Evolutionary conservation across 2,888 invertebrate species (phyloP), one percentile per base, ranked within the genome.

Genomic region (Tuberolachnus salignus): DNA sequence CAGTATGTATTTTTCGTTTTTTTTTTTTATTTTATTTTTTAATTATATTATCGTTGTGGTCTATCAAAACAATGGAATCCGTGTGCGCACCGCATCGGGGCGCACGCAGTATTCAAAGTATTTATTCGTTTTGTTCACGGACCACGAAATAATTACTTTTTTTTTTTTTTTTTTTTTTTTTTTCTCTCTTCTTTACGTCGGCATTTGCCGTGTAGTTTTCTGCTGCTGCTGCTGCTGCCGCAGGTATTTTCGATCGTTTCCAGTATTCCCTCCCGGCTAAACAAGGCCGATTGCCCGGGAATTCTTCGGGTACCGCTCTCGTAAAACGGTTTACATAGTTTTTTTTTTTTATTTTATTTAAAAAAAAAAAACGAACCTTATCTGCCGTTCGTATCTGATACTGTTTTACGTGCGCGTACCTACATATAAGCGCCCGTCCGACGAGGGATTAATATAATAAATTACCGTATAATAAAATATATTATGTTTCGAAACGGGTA

Each of bases 11-110:
- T 19, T 11, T 34, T 34, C 14, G 14, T 23, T 16, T 26, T 13
- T 51, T 34, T n/a, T 26, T 23, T 67, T 66, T 23, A 46, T 49
- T 26, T 23, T 21, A 8, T 55, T 53, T 51, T 69, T 34, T 42
- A 59, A 72, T 61, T 61, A 72, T 72, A 11, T 61, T 34, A 34
- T 64, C 64, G 64, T 46, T 61, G 61, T 19, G 34, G 51, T 61
- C 72, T 73, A 73, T 73, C 61, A 42, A 73, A 61, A 73, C 72
- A 73, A 51, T 51, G 72, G 72, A 73, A 73, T 73, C 72, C 61
- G 72, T 61, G 61, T 67, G 9, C 16, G 26, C 26, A 6, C 34
- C 34, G 34, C 34, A 6, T 3, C 34, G 34, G 6, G 34, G 34
- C 34, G 34, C 16, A 19, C 23, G 46, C 6, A 69, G 53, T 55